Evolutionary conservation across 2,888 invertebrate species (phyloP), one percentile per base, ranked within the genome.

Genomic region (Clusia tigrina): DNA sequence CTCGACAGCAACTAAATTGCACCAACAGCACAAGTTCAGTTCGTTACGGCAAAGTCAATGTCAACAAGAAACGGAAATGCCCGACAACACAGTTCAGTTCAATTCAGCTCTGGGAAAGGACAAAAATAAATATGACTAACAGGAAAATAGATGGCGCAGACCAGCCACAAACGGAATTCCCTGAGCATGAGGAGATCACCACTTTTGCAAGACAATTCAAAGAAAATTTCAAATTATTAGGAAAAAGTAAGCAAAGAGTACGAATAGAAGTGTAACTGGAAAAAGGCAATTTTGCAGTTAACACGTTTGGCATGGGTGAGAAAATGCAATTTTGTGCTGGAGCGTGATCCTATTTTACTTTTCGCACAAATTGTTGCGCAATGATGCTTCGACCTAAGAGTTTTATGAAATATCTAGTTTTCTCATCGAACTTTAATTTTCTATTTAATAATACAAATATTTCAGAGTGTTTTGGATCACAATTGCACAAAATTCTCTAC

Each of bases 1-100:
- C 32, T 2, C 22, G 15, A 23, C 54, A 37, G 20, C 71, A 63
- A 60, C 66, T 62, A 69, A 48, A 48, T 48, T 48, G 48, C 20
- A 48, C 22, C 48, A 20, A 48, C 42, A 55, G 38, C 54, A 59
- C 52, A 59, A 60, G 59, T 60, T n/a, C n/a, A n/a, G n/a, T n/a
- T 60, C 42, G 59, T 54, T 60, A 60, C 48, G 37, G 32, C 64
- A 65, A 67, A 71, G 69, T 66, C 66, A 70, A 66, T 70, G 68
- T 67, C 70, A 67, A 67, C 58, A 67, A 64, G 59, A 60, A 64
- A 68, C 53, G 48, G 48, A 48, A 48, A 48, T 48, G 48, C 48
- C 20, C 18, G 48, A 15, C 48, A 48, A 6, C n/a, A n/a, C n/a
- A n/a, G n/a, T n/a, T n/a, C n/a, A n/a, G n/a, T n/a, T n/a, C n/a